Base-by-base conservation (phyloP, 2,888 invertebrate species). In the Cacoxenus indagator region DNA sequence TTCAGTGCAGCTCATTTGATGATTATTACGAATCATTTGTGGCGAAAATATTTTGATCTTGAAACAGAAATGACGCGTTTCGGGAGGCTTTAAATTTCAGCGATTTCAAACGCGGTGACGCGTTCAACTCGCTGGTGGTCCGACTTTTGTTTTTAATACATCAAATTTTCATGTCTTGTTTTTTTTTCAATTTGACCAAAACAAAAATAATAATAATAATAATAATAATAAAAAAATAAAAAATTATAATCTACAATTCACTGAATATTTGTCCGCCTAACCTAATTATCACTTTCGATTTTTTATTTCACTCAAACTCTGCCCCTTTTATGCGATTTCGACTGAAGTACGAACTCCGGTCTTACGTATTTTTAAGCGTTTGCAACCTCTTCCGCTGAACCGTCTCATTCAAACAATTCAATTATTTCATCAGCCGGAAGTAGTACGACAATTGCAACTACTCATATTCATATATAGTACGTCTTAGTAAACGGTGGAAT, bases 11-110 rank as follows among this genome's bases (percentile, higher is more conserved):
- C n/a, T n/a, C n/a, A 24, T 55, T 17, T 22, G 19, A 26, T 26
- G 24, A 26, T 55, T 55, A 55, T 55, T 55, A 55, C n/a, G 24
- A 3, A 27, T 24, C 14, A 19, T 55, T 27, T 3, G 2, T 17
- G 51, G 3, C 55, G 26, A 24, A 43, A 43, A 62, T 62, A 62
- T 62, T 43, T 61, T 61, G 19, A 37, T 62, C 26, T 22, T 61
- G 19, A 31, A 55, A 26, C 9, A 9, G 3, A 43, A 29, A 45
- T 62, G 61, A 62, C 61, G 61, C 45, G 6, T 19, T 22, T 22
- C 19, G 51, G n/a, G n/a, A n/a, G n/a, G n/a, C 4, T 17, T 51
- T 51, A 9, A 22, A 22, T 51, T 51, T 19, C 51, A 22, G 6
- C 17, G 37, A 51, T 51, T 51, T 3, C 19, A 51, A 51, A n/a